Evolutionary conservation across 37 sponge, comb jelly and placozoan species (phyloP), one percentile per base, ranked within the genome.

Genomic region (Ianthella basta): DNA sequence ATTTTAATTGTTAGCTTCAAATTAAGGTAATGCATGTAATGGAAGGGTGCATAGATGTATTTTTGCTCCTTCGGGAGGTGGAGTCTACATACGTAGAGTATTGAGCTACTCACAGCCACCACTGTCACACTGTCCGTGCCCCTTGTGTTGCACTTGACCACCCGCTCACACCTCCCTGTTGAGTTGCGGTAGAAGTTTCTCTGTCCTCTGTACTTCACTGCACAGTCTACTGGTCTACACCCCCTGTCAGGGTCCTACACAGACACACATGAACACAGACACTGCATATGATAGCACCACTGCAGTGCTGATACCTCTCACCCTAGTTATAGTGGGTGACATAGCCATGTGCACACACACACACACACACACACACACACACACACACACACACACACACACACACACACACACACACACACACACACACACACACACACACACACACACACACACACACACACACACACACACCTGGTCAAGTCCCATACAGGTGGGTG

Each of bases 191-290:
- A 96, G 90, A 82, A 93, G 86, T 86, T 96, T 56, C 96, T 90
- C 84, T 40, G 67, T 1, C 96, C 96, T 63, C 88, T 90, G 88
- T 96, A 96, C 85, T 96, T 96, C 33, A 96, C 86, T 34, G 92
- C 89, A 85, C 96, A 96, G 80, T 96, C 94, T 1, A 88, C 94
- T 19, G 94, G 96, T 0, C 78, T 24, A 35, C 96, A 96, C 0
- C 78, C 44, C 70, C 96, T 68, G 41, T 96, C 93, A 27, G 92
- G 85, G 54, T 96, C 96, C 95, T 94, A 65, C 36, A 56, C 20
- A n/a, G n/a, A n/a, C n/a, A n/a, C n/a, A n/a, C n/a, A n/a, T n/a
- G n/a, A n/a, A 44, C 50, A 44, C 50, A 44, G 50, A 44, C 50
- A 44, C 50, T 44, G 50, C 8, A 44, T 3, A n/a, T 3, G 50